A percentile compares a stretch with the other conserved stretches of the same genome.
Evolutionary conservation across 1,140 invertebrate species (phyloP).

Genomic region (Reticulitermes speratus): DNA sequence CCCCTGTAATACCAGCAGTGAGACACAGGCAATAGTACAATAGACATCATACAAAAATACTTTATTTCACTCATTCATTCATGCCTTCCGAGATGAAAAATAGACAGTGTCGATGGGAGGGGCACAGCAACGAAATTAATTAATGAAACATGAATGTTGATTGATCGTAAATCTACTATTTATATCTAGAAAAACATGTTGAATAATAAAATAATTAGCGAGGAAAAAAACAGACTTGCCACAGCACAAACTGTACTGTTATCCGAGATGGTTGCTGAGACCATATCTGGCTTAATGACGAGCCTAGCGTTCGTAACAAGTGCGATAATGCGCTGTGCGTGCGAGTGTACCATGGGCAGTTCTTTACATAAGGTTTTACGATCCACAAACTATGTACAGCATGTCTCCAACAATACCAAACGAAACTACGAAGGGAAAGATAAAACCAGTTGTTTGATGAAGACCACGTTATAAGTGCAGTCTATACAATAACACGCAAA

Average conservation of each 20-base stretch:
- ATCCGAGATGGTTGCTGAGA: neutral
- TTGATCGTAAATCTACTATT: conserved; percentile 8
- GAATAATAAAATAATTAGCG: neutral
- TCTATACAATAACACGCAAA: too few species aligned
- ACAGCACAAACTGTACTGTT: neutral
- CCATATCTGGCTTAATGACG: neutral
- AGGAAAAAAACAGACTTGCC: neutral
- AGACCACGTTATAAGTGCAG: too few species aligned
- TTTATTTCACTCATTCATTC: neutral
- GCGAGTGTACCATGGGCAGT: neutral
- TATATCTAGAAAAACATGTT: neutral
- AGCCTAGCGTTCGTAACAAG: neutral
- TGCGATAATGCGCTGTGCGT: neutral
- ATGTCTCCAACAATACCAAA: too few species aligned
- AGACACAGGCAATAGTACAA: neutral
- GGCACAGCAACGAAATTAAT: conserved; percentile 3
- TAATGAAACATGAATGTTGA: conserved; percentile 14
- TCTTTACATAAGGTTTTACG: neutral
- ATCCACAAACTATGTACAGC: neutral
- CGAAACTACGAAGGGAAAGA: too few species aligned
- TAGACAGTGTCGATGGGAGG: neutral
- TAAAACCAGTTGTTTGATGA: too few species aligned
- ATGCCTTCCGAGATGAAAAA: neutral
- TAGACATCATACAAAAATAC: neutral
- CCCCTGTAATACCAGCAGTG: neutral